These are phyloP conservation scores for Gallinago nigripennis DNA, from an alignment of 2,797 vertebrate species.

Conservation along the genomic window DNA sequence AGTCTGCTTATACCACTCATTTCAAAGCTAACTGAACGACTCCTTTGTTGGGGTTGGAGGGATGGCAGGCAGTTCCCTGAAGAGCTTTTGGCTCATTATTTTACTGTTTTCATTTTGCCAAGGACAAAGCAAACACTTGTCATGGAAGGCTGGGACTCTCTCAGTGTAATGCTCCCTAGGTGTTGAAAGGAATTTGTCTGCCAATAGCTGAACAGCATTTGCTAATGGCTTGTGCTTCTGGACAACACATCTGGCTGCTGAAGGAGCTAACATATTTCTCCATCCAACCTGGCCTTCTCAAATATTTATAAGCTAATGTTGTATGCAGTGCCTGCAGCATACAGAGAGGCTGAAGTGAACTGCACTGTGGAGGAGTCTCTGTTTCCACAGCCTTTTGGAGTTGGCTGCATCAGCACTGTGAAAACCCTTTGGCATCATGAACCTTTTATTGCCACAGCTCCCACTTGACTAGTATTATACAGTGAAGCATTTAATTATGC, in stretches of 20 bases:
- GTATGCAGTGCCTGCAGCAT: neutral
- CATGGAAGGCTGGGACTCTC: neutral
- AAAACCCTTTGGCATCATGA: slow-evolving; percentile 36
- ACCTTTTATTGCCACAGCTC: slow-evolving; percentile 23
- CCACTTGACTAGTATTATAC: neutral
- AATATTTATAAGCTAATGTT: slow-evolving; percentile 56
- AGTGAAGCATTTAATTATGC: slow-evolving; percentile 49
- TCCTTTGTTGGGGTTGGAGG: neutral
- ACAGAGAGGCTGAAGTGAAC: neutral
- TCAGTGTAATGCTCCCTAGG: neutral
- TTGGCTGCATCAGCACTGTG: neutral
- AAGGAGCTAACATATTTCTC: slow-evolving; percentile 10
- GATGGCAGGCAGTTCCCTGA: neutral
- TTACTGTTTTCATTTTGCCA: neutral
- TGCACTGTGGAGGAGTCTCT: neutral
- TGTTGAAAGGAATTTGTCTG: neutral
- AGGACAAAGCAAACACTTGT: slow-evolving; percentile 9
- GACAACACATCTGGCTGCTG: slow-evolving; percentile 47
- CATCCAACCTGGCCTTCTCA: slow-evolving; percentile 30
- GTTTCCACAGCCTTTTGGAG: slow-evolving; percentile 23
- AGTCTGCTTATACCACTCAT: neutral
- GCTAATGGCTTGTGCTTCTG: slow-evolving; percentile 1
- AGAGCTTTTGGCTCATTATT: slow-evolving; percentile 8
- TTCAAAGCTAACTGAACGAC: neutral
- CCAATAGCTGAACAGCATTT: neutral